Conservation (phyloP, 2,797 vertebrate species). For the Coccyzus lansbergi region DNA sequence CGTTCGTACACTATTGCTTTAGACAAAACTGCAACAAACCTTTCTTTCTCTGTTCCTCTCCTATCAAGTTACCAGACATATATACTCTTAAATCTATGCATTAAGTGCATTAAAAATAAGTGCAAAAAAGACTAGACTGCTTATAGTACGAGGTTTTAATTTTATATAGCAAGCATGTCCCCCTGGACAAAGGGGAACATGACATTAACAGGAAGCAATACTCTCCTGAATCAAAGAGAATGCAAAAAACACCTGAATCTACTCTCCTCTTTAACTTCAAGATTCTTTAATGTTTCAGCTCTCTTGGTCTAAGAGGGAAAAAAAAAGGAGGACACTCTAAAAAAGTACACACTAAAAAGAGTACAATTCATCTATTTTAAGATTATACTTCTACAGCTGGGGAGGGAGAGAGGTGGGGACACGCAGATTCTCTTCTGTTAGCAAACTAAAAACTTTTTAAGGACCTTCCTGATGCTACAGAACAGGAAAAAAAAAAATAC, state of each 20-base stretch:
- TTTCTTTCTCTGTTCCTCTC: background rate
- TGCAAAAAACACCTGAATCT: background rate
- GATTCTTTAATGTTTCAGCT: background rate
- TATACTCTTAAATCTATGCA: accelerated
- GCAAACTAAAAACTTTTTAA: background rate
- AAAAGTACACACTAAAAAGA: background rate
- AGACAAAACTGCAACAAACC: background rate
- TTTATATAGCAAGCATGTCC: too few relatives aligned
- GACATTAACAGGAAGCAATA: background rate
- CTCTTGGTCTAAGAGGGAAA: background rate
- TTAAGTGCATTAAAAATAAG: background rate
- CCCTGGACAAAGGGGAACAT: background rate
- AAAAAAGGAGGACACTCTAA: too few relatives aligned
- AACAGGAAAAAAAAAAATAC: background rate
- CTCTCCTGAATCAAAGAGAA: background rate
- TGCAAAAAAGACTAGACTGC: background rate
- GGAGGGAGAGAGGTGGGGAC: too few relatives aligned
- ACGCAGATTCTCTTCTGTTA: background rate
- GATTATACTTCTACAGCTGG: background rate
- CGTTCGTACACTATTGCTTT: background rate
- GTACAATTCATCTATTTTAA: background rate
- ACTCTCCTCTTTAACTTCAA: background rate
- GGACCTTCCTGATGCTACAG: background rate
- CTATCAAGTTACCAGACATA: background rate
- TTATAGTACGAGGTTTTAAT: too few relatives aligned